Evolutionary conservation across 2,113 vertebrate genomes (phyloP), one percentile per base, ranked within the genome.

Genomic region (Cheilinus undulatus): DNA sequence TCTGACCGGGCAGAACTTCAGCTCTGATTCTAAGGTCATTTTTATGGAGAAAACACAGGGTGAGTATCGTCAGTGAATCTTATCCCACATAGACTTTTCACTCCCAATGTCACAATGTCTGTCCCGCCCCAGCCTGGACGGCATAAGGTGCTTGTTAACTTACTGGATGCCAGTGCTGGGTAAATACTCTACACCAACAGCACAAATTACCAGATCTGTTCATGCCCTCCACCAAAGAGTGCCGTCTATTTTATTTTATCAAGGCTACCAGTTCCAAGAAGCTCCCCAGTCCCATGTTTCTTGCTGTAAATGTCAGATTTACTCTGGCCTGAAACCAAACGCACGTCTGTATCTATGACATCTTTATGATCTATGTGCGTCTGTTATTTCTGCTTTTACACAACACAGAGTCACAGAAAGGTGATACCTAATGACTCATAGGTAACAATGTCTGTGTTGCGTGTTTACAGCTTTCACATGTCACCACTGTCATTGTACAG

Each of bases 1-100:
- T 80, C 94, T 99, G 68, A 98, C 94, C 0, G 98, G 98, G 20
- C 97, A 99, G 71, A 99, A 99, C 86, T 99, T 99, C 90, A 98
- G 97, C 26, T 94, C 97, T 0, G 98, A 99, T 83, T 99, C 98
- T 76, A 99, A 98, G 79, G 98, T 99, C 46, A 89, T 99, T 53
- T 99, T 99, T 45, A 94, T 93, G 30, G 97, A 99, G 91, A 99
- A 99, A 91, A 96, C 94, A 15, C 94, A 95, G 91, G 97, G 97
- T 99, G 90, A 94, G 95, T 69, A 0, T 42, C 61, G 0, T n/a
- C 22, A 1, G 43, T 26, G 2, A 46, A 4, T 17, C 14, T 19
- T 17, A 42, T 42, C 40, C 40, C 40, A n/a, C n/a, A 9, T 10
- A 23, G 8, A n/a, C n/a, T n/a, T 26, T 15, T 32, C 38, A 17